Evolutionary conservation across 2,888 invertebrate genomes (phyloP).

Genomic region (Eristalis intricaria): DNA sequence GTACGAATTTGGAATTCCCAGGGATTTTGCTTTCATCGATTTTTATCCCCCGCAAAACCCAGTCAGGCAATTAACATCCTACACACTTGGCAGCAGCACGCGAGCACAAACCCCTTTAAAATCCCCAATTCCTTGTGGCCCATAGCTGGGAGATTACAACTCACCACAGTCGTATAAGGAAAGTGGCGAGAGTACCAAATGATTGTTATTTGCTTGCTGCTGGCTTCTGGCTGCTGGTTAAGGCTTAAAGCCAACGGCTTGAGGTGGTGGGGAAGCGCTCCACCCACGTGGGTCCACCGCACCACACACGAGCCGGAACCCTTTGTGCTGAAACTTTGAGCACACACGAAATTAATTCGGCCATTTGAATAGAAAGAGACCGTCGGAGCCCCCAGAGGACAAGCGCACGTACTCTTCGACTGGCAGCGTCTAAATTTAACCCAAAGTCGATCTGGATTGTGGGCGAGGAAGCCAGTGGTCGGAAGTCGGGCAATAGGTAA

Average conservation of each 20-base stretch:
- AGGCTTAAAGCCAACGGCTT: not conserved
- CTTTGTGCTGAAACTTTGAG: not conserved
- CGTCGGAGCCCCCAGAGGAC: not conserved
- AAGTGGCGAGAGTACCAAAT: constrained; percentile 14
- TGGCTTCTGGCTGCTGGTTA: no score
- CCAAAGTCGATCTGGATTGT: constrained; percentile 5
- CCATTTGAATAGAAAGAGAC: constrained; percentile 6
- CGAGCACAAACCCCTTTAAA: not conserved
- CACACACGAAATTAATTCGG: constrained; percentile 17
- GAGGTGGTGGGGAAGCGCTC: not conserved
- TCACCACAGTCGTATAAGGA: not conserved
- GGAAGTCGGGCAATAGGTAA: constrained; percentile 4
- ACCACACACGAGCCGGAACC: not conserved
- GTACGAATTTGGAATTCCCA: not conserved
- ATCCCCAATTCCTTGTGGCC: constrained; percentile 1
- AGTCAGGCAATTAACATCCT: not conserved
- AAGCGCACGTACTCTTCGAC: not conserved
- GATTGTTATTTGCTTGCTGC: constrained; percentile 15
- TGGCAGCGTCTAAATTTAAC: not conserved
- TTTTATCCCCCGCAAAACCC: not conserved
- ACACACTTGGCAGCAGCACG: not conserved
- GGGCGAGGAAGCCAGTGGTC: not conserved
- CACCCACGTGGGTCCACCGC: no score
- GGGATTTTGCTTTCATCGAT: not conserved
- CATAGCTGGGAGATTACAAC: not conserved